Conservation (phyloP, 2,113 vertebrate species). For the Aleadryas rufinucha region DNA sequence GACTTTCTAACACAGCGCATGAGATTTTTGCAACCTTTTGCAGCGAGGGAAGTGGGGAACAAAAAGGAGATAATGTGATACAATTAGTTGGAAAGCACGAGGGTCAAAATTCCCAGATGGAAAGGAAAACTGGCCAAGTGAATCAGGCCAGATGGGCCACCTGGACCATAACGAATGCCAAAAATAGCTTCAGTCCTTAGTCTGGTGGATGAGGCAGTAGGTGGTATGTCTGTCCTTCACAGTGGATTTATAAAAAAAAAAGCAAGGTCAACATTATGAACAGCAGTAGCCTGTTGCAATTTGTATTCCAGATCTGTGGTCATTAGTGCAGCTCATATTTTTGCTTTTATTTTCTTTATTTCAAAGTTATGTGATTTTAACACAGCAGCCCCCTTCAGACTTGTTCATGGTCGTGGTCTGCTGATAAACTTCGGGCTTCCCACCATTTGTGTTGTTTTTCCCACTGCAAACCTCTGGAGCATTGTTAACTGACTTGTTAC, state of each 20-base stretch:
- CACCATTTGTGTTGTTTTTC: neutral
- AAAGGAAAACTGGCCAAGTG: slow-evolving; percentile 74
- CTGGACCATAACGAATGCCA: slow-evolving; percentile 74
- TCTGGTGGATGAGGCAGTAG: slow-evolving; percentile 58
- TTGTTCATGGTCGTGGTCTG: neutral
- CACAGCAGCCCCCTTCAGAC: neutral
- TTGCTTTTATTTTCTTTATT: slow-evolving; percentile 21
- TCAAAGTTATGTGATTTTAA: neutral
- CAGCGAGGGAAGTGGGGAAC: slow-evolving; percentile 77
- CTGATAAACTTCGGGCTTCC: neutral
- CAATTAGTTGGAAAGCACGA: slow-evolving; percentile 89
- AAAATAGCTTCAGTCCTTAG: slow-evolving; percentile 71
- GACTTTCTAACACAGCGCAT: slow-evolving; percentile 87
- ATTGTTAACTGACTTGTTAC: neutral
- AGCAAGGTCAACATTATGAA: slow-evolving; percentile 38
- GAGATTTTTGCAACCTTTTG: slow-evolving; percentile 91
- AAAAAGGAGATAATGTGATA: slow-evolving; percentile 94
- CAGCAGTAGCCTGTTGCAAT: slow-evolving; percentile 13
- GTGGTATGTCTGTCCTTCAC: slow-evolving; percentile 53
- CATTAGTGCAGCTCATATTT: neutral
- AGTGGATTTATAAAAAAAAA: neutral
- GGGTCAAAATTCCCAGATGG: slow-evolving; percentile 81
- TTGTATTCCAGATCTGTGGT: slow-evolving; percentile 39
- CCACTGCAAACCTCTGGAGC: fast-evolving
- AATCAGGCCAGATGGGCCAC: slow-evolving; percentile 80